phyloP scores from a whole-genome alignment of 64 coral and sea anemone species.

The Pachyseris speciosa region DNA sequence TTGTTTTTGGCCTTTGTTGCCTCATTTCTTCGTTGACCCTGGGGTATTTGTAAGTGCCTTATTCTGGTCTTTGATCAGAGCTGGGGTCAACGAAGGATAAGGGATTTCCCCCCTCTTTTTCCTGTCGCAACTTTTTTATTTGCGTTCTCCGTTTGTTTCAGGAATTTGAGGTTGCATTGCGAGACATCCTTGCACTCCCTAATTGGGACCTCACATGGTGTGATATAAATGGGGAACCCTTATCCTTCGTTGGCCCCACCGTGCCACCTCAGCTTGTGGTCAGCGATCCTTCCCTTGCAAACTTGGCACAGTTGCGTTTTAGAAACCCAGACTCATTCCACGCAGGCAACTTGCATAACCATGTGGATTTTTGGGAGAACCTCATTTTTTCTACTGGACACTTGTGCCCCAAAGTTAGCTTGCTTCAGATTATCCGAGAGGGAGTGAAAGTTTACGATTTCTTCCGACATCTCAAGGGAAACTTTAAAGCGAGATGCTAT shows the following conservation, averaged over 20 bases:
- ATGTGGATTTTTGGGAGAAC: background rate
- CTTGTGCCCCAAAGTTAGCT: no score
- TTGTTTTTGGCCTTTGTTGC: background rate
- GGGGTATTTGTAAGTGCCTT: background rate
- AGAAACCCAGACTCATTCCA: conserved; percentile 20
- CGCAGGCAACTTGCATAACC: conserved; percentile 10
- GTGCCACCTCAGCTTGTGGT: background rate
- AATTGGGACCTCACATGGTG: background rate
- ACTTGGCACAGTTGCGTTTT: conserved; percentile 16
- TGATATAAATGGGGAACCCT: background rate
- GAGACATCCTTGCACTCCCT: background rate
- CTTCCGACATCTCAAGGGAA: conserved; percentile 27
- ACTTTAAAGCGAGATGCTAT: conserved; percentile 6
- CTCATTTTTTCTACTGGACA: conserved; percentile 10
- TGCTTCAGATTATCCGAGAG: conserved; percentile 14
- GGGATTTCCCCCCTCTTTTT: background rate
- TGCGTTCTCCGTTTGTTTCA: background rate
- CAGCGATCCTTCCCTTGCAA: background rate
- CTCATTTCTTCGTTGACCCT: no score
- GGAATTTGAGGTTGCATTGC: background rate
- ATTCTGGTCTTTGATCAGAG: conserved; percentile 15
- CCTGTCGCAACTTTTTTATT: background rate
- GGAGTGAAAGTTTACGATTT: conserved; percentile 19
- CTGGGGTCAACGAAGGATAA: conserved; percentile 24
- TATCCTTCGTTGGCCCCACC: conserved; percentile 10